These are phyloP conservation scores for Cosmorhoe ocellata DNA, from an alignment of 2,888 invertebrate genomes.

Conservation along the genomic window DNA sequence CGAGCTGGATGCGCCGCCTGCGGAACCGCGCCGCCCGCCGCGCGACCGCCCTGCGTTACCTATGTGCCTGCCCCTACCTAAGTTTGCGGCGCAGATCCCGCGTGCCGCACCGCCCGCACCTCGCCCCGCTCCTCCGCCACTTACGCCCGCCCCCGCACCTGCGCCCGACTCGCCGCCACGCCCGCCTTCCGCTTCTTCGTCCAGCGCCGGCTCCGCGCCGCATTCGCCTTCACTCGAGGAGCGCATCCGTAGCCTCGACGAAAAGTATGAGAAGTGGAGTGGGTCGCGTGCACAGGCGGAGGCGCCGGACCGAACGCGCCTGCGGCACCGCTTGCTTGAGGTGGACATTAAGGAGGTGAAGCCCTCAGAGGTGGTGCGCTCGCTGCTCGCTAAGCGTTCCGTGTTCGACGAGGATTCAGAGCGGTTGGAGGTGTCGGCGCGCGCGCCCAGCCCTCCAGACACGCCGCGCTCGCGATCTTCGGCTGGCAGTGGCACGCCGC, in stretches of 20 bases:
- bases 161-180: constrained; percentile 86
- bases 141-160: constrained; percentile 71
- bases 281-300: constrained; percentile 83
- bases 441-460: constrained; percentile 85
- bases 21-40: constrained; percentile 88
- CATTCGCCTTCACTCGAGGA: constrained; percentile 92
- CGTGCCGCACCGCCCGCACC: constrained; percentile 77
- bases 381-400: constrained; percentile 94
- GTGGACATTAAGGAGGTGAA: constrained; percentile 91
- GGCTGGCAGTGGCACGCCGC: constrained; percentile 51
- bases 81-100: constrained; percentile 90
- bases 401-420: constrained; percentile 98
- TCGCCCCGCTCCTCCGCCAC: constrained; percentile 62
- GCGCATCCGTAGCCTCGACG: constrained; percentile 94
- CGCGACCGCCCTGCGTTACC: constrained; percentile 85
- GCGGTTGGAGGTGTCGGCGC: constrained; percentile 94
- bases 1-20: constrained; percentile 87
- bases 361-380: constrained; percentile 96
- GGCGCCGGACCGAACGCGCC: constrained; percentile 81
- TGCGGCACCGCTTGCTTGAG: constrained; percentile 89
- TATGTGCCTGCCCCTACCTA: constrained; percentile 92
- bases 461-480: constrained; percentile 60
- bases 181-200: constrained; percentile 88
- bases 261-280: constrained; percentile 96
- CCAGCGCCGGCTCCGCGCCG: constrained; percentile 88